phyloP scores from a whole-genome alignment of 2,113 vertebrate species.

The Anhinga anhinga region DNA sequence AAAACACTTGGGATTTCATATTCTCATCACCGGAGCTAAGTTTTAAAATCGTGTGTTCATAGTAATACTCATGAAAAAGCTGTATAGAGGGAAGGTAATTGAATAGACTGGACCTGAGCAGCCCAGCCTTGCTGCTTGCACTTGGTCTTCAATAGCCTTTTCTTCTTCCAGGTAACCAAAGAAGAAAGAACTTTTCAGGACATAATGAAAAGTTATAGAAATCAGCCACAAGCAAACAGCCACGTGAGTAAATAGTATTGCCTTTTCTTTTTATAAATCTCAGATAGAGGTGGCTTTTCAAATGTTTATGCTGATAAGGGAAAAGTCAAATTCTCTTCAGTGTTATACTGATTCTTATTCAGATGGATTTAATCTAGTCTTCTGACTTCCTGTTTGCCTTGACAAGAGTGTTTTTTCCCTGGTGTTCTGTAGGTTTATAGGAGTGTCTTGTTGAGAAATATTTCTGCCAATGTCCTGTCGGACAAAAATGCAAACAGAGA shows the following conservation, averaged over 20 bases:
- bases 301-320: background rate
- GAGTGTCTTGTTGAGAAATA: constrained; percentile 86
- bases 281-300: background rate
- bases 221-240: constrained; percentile 95
- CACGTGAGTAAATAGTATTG: constrained; percentile 79
- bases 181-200: constrained; percentile 94
- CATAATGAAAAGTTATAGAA: constrained; percentile 98
- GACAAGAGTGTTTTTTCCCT: background rate
- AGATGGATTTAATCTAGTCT: background rate
- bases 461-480: constrained; percentile 27
- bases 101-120: background rate
- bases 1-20: background rate
- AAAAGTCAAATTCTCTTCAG: background rate
- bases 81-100: background rate
- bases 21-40: background rate
- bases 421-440: constrained; percentile 85
- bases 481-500: constrained; percentile 74
- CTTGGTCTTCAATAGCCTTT: background rate
- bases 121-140: background rate
- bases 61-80: background rate
- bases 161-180: constrained; percentile 85
- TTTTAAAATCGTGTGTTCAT: background rate
- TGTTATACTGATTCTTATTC: background rate
- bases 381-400: background rate
- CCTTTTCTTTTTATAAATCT: background rate